Evolutionary conservation across 2,113 vertebrate species (phyloP).

Genomic region (Noctilio leporinus): DNA sequence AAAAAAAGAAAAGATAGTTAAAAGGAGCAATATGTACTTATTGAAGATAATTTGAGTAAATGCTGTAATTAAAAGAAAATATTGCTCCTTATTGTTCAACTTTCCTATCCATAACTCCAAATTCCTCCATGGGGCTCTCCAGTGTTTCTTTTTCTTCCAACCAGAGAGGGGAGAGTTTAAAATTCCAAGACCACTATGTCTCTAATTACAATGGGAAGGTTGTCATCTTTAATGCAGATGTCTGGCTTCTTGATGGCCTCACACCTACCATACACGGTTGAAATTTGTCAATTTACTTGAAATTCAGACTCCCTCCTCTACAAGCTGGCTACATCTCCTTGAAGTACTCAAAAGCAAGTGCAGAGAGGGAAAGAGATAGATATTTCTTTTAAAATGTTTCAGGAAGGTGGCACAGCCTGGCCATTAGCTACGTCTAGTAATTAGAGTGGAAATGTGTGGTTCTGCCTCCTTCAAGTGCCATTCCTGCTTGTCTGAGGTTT

Average conservation of each 20-base stretch:
- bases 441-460: too few species aligned
- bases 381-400: not conserved
- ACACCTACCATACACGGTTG: not conserved
- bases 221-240: not conserved
- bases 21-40: not conserved
- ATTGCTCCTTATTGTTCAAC: not conserved
- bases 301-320: not conserved
- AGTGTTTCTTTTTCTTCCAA: not conserved
- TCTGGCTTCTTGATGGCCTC: not conserved
- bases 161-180: not conserved
- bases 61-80: not conserved
- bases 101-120: not conserved
- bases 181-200: not conserved
- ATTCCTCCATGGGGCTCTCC: not conserved
- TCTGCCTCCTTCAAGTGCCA: not conserved
- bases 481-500: not conserved
- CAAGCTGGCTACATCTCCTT: not conserved
- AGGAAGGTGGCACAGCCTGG: not conserved
- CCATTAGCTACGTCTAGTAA: not conserved
- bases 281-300: not conserved
- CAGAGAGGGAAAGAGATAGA: too few species aligned
- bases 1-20: not conserved
- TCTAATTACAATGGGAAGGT: not conserved
- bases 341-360: not conserved
- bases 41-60: not conserved